Evolutionary conservation across 2,888 invertebrate genomes (phyloP), one percentile per base, ranked within the genome.

Genomic region (Limnephilus rhombicus): DNA sequence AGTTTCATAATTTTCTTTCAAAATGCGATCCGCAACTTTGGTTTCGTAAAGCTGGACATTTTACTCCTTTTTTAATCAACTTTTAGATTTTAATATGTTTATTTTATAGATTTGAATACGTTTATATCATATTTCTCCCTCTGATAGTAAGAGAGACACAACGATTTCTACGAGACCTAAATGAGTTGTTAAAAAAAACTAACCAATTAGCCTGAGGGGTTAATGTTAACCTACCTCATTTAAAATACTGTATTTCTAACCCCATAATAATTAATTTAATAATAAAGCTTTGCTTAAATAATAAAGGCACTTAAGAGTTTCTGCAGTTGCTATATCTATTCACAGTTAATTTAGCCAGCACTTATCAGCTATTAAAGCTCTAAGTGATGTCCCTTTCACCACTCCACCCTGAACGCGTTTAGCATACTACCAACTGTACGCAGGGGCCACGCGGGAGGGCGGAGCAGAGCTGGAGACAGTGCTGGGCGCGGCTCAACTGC

Each of bases 361-460:
- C 68, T 68, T 68, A 68, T 68, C 24, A 68, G 68, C 68, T 68
- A 24, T 68, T 68, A 18, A 68, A 68, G 68, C 68, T 68, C 9
- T 68, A 68, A 68, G 68, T 68, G 68, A 68, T 68, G 68, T 68
- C 68, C 68, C 24, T 68, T 68, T 68, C 68, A 68, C n/a, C 68
- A 68, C 53, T 68, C 34, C 53, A 31, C 31, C 87, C 87, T 9
- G 87, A 87, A 87, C 87, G 87, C 87, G 87, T 87, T 87, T 87
- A 87, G 87, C 87, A 87, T 87, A 53, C 87, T 49, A 87, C 87
- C 45, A 87, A 87, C 68, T 87, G 87, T 87, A 87, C 87, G 49
- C 86, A 90, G 90, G 86, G 81, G 53, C 34, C 53, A 53, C 82
- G 34, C 24, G 90, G 29, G 92, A 92, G 31, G 31, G 81, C 5